These are phyloP conservation scores for Amblyornis subalaris DNA, from an alignment of 2,113 vertebrate genomes.

Conservation along the genomic window DNA sequence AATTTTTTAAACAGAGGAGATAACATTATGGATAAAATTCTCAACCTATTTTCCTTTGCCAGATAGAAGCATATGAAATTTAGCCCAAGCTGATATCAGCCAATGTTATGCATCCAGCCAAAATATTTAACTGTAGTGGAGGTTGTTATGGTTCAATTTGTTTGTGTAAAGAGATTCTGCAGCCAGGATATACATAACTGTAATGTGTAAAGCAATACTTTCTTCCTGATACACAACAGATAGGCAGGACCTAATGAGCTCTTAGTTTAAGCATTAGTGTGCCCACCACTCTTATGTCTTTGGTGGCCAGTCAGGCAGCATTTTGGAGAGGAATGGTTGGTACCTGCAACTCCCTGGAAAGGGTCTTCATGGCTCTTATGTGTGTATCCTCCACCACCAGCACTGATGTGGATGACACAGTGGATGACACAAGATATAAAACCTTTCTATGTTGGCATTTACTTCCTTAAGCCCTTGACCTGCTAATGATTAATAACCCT, in stretches of 20 bases:
- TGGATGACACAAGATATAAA: background rate
- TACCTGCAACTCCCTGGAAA: background rate
- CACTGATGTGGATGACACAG: background rate
- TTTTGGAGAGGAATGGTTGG: background rate
- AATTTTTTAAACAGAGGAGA: background rate
- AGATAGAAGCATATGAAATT: background rate
- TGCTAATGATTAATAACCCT: background rate
- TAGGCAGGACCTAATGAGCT: background rate
- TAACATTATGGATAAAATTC: background rate
- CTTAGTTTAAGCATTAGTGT: background rate
- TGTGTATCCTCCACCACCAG: background rate
- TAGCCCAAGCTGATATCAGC: background rate
- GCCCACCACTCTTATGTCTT: background rate
- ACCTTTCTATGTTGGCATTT: background rate
- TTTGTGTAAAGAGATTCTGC: background rate
- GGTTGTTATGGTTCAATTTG: background rate
- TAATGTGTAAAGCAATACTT: background rate
- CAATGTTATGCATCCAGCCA: background rate
- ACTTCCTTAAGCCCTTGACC: background rate
- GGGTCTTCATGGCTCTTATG: rapidly evolving
- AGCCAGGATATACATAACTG: background rate
- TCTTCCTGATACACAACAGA: background rate
- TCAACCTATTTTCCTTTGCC: background rate
- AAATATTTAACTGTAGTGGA: background rate
- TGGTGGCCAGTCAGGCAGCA: background rate